phyloP scores from a whole-genome alignment of 2,888 invertebrate species.

The Stenodema calcarata region DNA sequence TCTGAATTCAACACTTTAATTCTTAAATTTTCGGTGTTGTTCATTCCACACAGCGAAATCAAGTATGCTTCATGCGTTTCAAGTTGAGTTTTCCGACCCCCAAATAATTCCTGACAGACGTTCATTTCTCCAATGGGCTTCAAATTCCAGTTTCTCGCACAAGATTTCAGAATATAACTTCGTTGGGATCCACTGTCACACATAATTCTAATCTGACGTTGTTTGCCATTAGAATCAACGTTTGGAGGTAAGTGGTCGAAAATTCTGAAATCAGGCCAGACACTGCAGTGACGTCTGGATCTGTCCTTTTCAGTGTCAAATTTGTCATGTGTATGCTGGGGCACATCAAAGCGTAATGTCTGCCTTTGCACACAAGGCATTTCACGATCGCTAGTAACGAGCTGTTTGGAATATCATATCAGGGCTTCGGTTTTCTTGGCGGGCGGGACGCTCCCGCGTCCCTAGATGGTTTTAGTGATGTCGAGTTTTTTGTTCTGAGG shows the following conservation, averaged over 20 bases:
- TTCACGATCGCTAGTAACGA: too few relatives aligned
- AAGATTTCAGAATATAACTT: neutral
- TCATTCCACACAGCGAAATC: neutral
- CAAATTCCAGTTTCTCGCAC: neutral
- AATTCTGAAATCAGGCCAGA: neutral
- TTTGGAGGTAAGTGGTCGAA: neutral
- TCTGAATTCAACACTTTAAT: neutral
- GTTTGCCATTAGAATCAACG: neutral
- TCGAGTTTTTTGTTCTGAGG: too few relatives aligned
- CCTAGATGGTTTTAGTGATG: too few relatives aligned
- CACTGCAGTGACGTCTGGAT: neutral
- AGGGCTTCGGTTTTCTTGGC: too few relatives aligned
- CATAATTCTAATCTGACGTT: neutral
- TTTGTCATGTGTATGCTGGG: neutral
- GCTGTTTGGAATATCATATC: too few relatives aligned
- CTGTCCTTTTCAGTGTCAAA: neutral
- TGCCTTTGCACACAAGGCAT: neutral
- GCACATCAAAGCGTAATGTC: neutral
- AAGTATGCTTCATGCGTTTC: neutral
- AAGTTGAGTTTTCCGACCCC: neutral
- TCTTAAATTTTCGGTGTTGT: neutral
- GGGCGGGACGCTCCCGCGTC: too few relatives aligned
- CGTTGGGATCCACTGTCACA: neutral
- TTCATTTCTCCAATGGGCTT: neutral
- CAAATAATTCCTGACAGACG: neutral